These are phyloP conservation scores for Apis cerana DNA, from an alignment of 1,140 invertebrate species.

Conservation along the genomic window DNA sequence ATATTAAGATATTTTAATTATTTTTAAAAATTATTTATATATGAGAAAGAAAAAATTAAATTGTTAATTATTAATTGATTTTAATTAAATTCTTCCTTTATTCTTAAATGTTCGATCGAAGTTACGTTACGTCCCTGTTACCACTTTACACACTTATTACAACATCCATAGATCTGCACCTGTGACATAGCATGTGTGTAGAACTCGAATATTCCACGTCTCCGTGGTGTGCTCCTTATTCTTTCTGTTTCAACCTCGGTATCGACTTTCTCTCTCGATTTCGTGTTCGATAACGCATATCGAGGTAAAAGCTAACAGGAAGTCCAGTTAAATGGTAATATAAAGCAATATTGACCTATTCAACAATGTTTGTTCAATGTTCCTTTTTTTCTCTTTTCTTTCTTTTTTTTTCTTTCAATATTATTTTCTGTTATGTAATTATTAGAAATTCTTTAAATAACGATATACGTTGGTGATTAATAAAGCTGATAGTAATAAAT, in stretches of 20 bases:
- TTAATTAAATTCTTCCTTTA: not conserved
- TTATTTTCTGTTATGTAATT: too few relatives aligned
- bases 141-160: slow-evolving; percentile 28
- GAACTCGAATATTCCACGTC: slow-evolving; percentile 49
- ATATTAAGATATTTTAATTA: too few relatives aligned
- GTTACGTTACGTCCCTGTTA: slow-evolving; percentile 20
- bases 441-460: too few relatives aligned
- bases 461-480: too few relatives aligned
- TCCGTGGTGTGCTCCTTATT: slow-evolving; percentile 19
- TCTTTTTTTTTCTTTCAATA: too few relatives aligned
- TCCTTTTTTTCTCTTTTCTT: too few relatives aligned
- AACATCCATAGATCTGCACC: slow-evolving; percentile 27
- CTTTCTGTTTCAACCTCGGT: slow-evolving; percentile 7
- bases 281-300: slow-evolving; percentile 39
- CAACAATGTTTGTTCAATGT: not conserved
- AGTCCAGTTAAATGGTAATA: slow-evolving; percentile 26
- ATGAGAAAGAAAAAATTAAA: too few relatives aligned
- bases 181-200: slow-evolving; percentile 24
- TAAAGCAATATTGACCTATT: slow-evolving; percentile 10
- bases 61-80: not conserved
- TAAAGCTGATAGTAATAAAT: too few relatives aligned
- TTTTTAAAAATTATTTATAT: too few relatives aligned
- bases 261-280: slow-evolving; percentile 49
- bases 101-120: not conserved
- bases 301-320: slow-evolving; percentile 36